Base-by-base conservation (phyloP, 2,797 vertebrate genomes). In the Artibeus lituratus region DNA sequence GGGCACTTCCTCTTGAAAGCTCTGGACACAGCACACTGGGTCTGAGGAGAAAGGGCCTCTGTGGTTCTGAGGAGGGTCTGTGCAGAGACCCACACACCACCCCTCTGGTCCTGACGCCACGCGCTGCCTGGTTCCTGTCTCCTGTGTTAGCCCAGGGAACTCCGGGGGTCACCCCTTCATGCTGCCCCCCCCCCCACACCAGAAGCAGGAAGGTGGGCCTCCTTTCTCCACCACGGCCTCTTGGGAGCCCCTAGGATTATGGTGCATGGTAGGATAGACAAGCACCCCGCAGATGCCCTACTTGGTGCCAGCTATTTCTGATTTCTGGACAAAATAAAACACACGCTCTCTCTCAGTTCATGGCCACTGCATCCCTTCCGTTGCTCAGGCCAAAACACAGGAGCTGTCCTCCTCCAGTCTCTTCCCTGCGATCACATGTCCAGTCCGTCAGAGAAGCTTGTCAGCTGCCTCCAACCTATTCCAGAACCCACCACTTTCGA, bases 41-140 rank as follows among this genome's bases (percentile, higher is more conserved):
- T 24, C 21, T 57, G 55, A 72, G 82, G 65, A 76, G 90, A 93
- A 90, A 87, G 53, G 32, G 62, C 74, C 80, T 93, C 93, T 97
- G 74, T 77, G 74, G 65, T 55, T 72, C 72, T 84, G 47, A 39
- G 81, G n/a, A 51, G 51, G 59, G 53, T 85, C 53, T 65, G 29
- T 82, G 29, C 26, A 24, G 57, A 91, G 29, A 26, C 62, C 59
- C 80, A 74, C 49, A 67, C 18, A 51, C 24, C 2, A 2, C 12
- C 29, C 12, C 42, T 89, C 59, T 62, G 15, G n/a, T 72, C 26
- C 67, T 37, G 69, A 10, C 14, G 16, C 26, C 32, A 37, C 4
- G 8, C 4, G 11, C 44, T 42, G 37, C 85, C 37, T 3, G 26
- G 44, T 14, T 72, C 74, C 7, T 37, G 65, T 10, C 93, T 69